Evolutionary conservation across 92 coral and sea anemone species (phyloP).

Genomic region (Umimayanthus kanabou): DNA sequence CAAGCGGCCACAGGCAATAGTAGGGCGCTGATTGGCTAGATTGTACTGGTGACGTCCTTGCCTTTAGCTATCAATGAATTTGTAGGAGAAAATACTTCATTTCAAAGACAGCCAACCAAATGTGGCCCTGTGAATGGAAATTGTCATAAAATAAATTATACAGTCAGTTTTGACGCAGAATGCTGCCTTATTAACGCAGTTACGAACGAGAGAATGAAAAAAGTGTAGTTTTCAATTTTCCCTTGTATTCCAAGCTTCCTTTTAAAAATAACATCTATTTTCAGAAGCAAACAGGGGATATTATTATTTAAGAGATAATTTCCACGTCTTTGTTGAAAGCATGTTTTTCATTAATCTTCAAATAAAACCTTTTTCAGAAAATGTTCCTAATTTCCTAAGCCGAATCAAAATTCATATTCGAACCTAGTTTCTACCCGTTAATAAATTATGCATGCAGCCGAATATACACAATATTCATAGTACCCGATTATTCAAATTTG

Average conservation of each 20-base stretch:
- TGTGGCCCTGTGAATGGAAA: conserved; percentile 37
- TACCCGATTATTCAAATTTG: conserved; percentile 15
- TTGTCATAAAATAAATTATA: conserved; percentile 65
- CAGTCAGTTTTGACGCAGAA: conserved; percentile 50
- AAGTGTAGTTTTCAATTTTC: neutral
- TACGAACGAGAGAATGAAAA: neutral
- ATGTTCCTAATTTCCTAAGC: conserved; percentile 16
- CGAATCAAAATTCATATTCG: conserved; percentile 34
- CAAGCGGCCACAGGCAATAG: conserved; percentile 59
- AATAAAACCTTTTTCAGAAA: conserved; percentile 15
- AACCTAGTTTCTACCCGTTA: conserved; percentile 10
- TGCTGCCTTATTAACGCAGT: conserved; percentile 42
- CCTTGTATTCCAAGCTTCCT: neutral
- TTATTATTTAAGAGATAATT: conserved; percentile 14
- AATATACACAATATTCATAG: conserved; percentile 24
- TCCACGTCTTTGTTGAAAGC: conserved; percentile 9
- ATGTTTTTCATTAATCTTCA: conserved; percentile 14
- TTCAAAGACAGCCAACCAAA: conserved; percentile 65
- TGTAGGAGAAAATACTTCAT: conserved; percentile 64
- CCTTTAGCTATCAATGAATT: conserved; percentile 82
- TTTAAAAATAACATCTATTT: neutral
- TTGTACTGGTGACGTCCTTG: conserved; percentile 67
- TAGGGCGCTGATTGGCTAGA: conserved; percentile 70
- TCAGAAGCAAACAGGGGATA: conserved; percentile 21
- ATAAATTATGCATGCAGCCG: conserved; percentile 15